phyloP scores from a whole-genome alignment of 1,140 invertebrate species.

The Diorhabda carinulata region DNA sequence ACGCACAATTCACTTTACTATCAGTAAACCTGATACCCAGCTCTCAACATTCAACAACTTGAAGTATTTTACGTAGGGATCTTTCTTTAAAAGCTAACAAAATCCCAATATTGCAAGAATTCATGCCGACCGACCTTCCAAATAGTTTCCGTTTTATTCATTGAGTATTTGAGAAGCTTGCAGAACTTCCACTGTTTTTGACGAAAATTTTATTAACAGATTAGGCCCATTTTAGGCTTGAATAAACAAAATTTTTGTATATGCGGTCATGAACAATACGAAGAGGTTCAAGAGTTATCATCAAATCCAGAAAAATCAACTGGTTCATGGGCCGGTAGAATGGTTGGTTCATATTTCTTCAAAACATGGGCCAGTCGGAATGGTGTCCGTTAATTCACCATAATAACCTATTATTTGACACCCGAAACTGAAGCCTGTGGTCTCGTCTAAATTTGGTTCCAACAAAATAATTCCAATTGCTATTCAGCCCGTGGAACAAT shows the following conservation, averaged over 20 bases:
- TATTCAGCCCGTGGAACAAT: slow-evolving; percentile 8
- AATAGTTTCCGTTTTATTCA: neutral
- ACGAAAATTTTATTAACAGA: neutral
- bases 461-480: slow-evolving; percentile 22
- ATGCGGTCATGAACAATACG: neutral
- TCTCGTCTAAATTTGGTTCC: slow-evolving; percentile 30
- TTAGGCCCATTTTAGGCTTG: neutral
- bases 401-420: slow-evolving; percentile 31
- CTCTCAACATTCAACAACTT: neutral
- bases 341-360: slow-evolving; percentile 19
- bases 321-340: slow-evolving; percentile 18
- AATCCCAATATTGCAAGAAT: neutral
- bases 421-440: slow-evolving; percentile 28
- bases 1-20: neutral
- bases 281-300: slow-evolving; percentile 1
- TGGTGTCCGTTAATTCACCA: slow-evolving; percentile 25
- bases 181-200: slow-evolving; percentile 4
- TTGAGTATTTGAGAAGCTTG: neutral
- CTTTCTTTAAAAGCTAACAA: neutral
- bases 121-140: slow-evolving; percentile 5
- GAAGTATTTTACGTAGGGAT: slow-evolving; percentile 2
- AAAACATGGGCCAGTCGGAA: slow-evolving; percentile 15
- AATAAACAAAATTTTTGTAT: slow-evolving; percentile 3
- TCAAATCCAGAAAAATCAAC: neutral
- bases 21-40: neutral